phyloP scores from a whole-genome alignment of 2,888 invertebrate species.

The Ommatoiulus sabulosus region DNA sequence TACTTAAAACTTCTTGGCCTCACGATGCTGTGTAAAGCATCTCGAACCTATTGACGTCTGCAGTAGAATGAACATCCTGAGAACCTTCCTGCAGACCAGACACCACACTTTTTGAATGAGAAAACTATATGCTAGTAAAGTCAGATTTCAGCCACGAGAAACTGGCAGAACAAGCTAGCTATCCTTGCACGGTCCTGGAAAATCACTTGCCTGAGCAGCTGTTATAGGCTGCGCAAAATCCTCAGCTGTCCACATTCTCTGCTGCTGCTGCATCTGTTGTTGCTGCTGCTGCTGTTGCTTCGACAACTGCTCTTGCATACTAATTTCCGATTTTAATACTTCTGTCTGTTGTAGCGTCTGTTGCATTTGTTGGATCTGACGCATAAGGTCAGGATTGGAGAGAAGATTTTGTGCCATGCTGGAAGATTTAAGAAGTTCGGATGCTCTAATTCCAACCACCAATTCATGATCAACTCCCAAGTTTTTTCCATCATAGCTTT shows the following conservation, averaged over 20 bases:
- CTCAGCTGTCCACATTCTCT: slow-evolving; percentile 66
- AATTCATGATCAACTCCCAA: background rate
- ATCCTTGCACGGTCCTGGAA: background rate
- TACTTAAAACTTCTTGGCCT: background rate
- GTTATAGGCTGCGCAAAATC: slow-evolving; percentile 76
- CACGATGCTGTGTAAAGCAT: no score
- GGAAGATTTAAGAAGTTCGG: slow-evolving; percentile 33
- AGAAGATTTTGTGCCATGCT: slow-evolving; percentile 73
- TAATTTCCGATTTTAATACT: slow-evolving; percentile 60
- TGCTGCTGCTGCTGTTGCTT: slow-evolving; percentile 73
- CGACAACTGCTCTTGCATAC: slow-evolving; percentile 69
- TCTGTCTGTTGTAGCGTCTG: slow-evolving; percentile 65
- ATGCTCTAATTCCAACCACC: background rate
- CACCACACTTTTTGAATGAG: no score
- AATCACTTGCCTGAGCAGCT: slow-evolving; percentile 47
- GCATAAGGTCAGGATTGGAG: slow-evolving; percentile 87
- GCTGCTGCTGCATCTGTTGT: slow-evolving; percentile 71
- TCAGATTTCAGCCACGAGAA: background rate
- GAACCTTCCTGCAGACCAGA: background rate
- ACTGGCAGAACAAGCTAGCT: no score
- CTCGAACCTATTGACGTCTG: no score
- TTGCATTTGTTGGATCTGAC: slow-evolving; percentile 80
- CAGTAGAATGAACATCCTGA: background rate
- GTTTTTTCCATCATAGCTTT: background rate
- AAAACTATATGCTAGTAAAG: background rate